Conservation (phyloP, 1,140 invertebrate species). For the Centruroides sculpturatus region DNA sequence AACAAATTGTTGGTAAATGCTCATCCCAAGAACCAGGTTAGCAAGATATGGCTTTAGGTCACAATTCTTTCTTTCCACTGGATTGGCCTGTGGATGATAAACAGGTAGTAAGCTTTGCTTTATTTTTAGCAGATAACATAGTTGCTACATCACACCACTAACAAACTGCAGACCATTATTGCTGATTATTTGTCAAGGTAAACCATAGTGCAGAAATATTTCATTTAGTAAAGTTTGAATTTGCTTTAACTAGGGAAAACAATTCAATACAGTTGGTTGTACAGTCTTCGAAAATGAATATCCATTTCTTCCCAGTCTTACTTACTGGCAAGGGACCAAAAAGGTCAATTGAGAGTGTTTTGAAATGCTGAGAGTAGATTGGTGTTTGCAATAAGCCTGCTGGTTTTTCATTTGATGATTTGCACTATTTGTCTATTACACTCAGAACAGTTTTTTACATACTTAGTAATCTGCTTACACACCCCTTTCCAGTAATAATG, state of each 20-base stretch:
- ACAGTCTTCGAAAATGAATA: neutral
- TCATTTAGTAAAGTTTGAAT: neutral
- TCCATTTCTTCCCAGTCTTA: too few relatives aligned
- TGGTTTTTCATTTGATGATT: neutral
- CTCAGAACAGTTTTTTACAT: neutral
- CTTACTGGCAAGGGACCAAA: too few relatives aligned
- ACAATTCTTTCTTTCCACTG: conserved; percentile 4
- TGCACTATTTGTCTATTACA: neutral
- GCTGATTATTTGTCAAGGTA: neutral
- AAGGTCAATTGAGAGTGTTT: too few relatives aligned
- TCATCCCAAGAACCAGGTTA: conserved; percentile 1
- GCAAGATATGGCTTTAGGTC: neutral
- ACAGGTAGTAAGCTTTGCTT: neutral
- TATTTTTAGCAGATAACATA: neutral
- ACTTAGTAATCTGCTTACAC: too few relatives aligned
- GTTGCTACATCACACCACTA: neutral
- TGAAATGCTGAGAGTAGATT: too few relatives aligned
- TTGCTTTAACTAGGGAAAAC: neutral
- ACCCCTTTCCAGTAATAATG: too few relatives aligned
- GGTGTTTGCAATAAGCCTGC: too few relatives aligned
- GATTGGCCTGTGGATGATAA: conserved; percentile 4
- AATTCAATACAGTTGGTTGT: conserved; percentile 4
- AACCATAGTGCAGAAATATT: conserved; percentile 5
- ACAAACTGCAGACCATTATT: conserved; percentile 8
- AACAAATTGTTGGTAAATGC: neutral